Evolutionary conservation across 1,140 invertebrate species (phyloP).

Genomic region (Drosophila sturtevanti): DNA sequence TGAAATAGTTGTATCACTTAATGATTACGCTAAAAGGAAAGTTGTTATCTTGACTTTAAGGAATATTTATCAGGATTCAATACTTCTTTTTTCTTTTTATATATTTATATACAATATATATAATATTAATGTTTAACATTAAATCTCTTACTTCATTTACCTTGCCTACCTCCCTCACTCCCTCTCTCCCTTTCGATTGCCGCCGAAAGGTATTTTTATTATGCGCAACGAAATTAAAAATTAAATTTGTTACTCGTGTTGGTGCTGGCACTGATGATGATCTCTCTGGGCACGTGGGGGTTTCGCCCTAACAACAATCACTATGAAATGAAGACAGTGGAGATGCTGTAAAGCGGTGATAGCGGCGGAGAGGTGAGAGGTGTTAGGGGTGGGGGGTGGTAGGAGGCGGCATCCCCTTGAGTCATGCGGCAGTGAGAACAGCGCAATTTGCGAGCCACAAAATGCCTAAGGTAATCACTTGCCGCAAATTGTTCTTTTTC

Average conservation of each 20-base stretch:
- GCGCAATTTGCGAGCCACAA: constrained; percentile 76
- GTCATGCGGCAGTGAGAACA: constrained; percentile 49
- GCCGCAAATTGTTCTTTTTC: constrained; percentile 73
- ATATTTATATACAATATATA: no score
- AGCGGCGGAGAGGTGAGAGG: background rate
- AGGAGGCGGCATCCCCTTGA: constrained; percentile 55
- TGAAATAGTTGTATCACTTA: no score
- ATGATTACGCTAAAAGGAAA: no score
- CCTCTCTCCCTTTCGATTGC: background rate
- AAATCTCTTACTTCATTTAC: background rate
- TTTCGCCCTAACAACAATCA: constrained; percentile 20
- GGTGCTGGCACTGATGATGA: constrained; percentile 51
- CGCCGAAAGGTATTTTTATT: constrained; percentile 53
- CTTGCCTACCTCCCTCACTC: no score
- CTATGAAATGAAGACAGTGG: constrained; percentile 28
- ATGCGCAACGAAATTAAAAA: constrained; percentile 74
- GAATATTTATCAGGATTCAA: background rate
- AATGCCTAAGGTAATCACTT: constrained; percentile 78
- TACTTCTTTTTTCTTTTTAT: background rate
- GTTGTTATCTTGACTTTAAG: background rate
- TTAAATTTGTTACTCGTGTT: constrained; percentile 54
- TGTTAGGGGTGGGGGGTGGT: background rate
- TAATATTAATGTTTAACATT: background rate
- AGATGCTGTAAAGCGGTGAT: constrained; percentile 33
- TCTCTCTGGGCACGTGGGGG: constrained; percentile 42